A percentile compares a stretch with the other conserved stretches of the same genome.
Evolutionary conservation across 1,140 invertebrate genomes (phyloP).

Genomic region (Palaemon carinicauda): DNA sequence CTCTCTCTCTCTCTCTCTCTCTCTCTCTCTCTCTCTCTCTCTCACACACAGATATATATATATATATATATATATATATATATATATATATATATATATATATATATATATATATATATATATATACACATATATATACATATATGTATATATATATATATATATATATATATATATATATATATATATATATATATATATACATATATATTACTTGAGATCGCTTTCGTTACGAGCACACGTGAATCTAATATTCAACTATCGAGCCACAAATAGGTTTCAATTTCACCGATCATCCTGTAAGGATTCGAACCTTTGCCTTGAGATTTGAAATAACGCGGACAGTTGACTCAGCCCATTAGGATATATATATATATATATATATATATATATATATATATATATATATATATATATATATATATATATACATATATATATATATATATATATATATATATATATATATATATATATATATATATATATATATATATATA

Average conservation of each 20-base stretch:
- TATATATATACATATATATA: constrained; percentile 3
- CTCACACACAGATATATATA: no score
- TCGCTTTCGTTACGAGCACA: no score
- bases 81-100: neutral
- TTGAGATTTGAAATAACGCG: no score
- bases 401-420: constrained; percentile 7
- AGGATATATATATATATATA: constrained; percentile 14
- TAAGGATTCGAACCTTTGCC: no score
- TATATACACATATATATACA: constrained; percentile 2
- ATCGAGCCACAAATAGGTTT: no score
- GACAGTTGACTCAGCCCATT: no score
- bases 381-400: constrained; percentile 1
- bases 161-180: constrained; percentile 4
- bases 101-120: constrained; percentile 12
- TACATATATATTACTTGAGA: no score
- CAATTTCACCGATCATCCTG: no score
- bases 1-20: no score
- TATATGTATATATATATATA: constrained; percentile 5
- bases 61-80: no score
- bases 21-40: no score
- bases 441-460: neutral
- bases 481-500: constrained; percentile 3
- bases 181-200: constrained; percentile 7
- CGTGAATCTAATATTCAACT: no score
- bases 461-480: constrained; percentile 3